phyloP scores from a whole-genome alignment of 2,888 invertebrate species.

The Noctua fimbriata region DNA sequence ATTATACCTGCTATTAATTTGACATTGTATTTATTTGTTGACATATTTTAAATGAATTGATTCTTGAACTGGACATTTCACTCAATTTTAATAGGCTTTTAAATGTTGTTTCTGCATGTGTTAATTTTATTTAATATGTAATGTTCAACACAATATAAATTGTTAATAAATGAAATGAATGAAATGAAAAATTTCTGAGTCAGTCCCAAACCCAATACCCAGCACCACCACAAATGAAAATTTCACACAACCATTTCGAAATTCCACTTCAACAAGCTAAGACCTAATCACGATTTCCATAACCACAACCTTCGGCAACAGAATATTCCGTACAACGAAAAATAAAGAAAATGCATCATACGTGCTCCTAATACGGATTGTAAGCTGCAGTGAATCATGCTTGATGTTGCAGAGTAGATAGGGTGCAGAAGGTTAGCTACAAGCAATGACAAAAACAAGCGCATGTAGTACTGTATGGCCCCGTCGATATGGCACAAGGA shows the following conservation, averaged over 20 bases:
- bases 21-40: too few relatives aligned
- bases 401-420: conserved; percentile 11
- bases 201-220: conserved; percentile 11
- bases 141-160: too few relatives aligned
- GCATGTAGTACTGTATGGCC: background rate
- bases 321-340: conserved; percentile 62
- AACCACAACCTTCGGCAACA: conserved; percentile 53
- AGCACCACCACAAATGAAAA: background rate
- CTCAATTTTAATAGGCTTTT: too few relatives aligned
- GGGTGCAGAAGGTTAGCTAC: background rate
- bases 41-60: too few relatives aligned
- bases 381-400: conserved; percentile 61
- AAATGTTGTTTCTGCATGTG: too few relatives aligned
- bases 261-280: conserved; percentile 47
- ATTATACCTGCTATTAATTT: too few relatives aligned
- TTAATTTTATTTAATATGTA: too few relatives aligned
- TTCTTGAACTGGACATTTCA: too few relatives aligned
- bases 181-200: too few relatives aligned
- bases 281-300: conserved; percentile 60
- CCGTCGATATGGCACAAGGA: background rate
- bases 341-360: conserved; percentile 66
- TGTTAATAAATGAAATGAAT: too few relatives aligned
- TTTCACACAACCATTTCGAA: conserved; percentile 31
- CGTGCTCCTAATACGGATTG: conserved; percentile 64
- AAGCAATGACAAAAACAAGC: background rate